Conservation (phyloP, 2,888 invertebrate species). For the Apodemia duryi region DNA sequence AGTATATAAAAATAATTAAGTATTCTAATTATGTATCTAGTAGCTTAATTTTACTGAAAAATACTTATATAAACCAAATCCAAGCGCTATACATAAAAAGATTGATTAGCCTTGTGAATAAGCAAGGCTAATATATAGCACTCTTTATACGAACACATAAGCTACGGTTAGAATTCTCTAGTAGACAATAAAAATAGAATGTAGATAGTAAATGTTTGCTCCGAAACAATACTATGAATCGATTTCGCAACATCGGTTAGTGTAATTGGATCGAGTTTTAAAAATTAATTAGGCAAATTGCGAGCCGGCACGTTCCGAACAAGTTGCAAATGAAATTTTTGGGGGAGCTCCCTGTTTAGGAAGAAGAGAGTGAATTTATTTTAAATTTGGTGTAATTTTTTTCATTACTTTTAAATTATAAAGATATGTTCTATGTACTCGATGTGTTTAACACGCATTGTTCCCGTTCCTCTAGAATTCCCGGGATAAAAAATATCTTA, state of each 20-base stretch:
- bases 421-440: not conserved
- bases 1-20: too few species aligned
- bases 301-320: constrained; percentile 31
- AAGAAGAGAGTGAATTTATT: not conserved
- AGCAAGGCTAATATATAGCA: too few species aligned
- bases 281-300: constrained; percentile 44
- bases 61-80: too few species aligned
- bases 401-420: not conserved
- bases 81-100: too few species aligned
- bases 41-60: too few species aligned
- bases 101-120: too few species aligned
- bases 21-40: too few species aligned
- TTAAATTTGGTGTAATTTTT: not conserved
- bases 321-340: constrained; percentile 13
- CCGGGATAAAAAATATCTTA: too few species aligned
- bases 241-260: constrained; percentile 14
- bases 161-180: not conserved
- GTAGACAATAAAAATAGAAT: not conserved
- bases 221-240: not conserved
- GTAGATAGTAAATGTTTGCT: not conserved
- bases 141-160: too few species aligned
- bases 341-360: not conserved
- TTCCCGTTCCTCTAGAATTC: too few species aligned
- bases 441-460: not conserved
- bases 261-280: constrained; percentile 36